These are phyloP conservation scores for Zingel zingel DNA, from an alignment of 2,113 vertebrate species.

Conservation along the genomic window DNA sequence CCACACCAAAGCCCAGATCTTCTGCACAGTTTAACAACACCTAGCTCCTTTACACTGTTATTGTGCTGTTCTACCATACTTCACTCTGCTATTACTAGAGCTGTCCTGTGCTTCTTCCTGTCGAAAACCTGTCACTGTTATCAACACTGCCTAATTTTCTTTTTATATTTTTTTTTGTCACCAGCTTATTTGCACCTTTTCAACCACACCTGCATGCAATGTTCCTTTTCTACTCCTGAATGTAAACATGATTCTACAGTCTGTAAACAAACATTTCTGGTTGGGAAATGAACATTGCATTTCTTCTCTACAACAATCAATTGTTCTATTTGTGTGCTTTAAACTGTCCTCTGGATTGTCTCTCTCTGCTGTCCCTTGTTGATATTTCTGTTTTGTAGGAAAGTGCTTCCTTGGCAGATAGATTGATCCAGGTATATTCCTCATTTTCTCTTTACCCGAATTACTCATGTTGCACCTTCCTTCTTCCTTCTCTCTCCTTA, in stretches of 20 bases:
- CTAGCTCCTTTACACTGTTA: background rate
- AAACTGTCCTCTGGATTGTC: slow-evolving; percentile 83
- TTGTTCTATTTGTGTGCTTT: slow-evolving; percentile 84
- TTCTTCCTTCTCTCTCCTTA: slow-evolving; percentile 32
- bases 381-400: slow-evolving; percentile 97
- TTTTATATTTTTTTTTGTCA: slow-evolving; percentile 64
- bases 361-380: slow-evolving; percentile 86
- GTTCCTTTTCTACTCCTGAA: slow-evolving; percentile 83
- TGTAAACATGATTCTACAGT: background rate
- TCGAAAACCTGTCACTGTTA: slow-evolving; percentile 64
- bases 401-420: slow-evolving; percentile 99
- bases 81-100: slow-evolving; percentile 1
- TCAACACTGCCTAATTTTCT: slow-evolving; percentile 31
- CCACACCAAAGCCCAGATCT: background rate
- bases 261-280: slow-evolving; percentile 44
- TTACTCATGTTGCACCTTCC: slow-evolving; percentile 40
- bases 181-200: slow-evolving; percentile 51
- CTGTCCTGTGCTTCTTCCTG: slow-evolving; percentile 71
- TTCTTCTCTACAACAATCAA: slow-evolving; percentile 80
- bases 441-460: slow-evolving; percentile 67
- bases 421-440: slow-evolving; percentile 99
- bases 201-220: slow-evolving; percentile 69
- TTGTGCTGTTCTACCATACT: background rate
- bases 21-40: slow-evolving; percentile 18
- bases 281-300: slow-evolving; percentile 87